phyloP scores from a whole-genome alignment of 2,113 vertebrate genomes.

The Sula dactylatra region DNA sequence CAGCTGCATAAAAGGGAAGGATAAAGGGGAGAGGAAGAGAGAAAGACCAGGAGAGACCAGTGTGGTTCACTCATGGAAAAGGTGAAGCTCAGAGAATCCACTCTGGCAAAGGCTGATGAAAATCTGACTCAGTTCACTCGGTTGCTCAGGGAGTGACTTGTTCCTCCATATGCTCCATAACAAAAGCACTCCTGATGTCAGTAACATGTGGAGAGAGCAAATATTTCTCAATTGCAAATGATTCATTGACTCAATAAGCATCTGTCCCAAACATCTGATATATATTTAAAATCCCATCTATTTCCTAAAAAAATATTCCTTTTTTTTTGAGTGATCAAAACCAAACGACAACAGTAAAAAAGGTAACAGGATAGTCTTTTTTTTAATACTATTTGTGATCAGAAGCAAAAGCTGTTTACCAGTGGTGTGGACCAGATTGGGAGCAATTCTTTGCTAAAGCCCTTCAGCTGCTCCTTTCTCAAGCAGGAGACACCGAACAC shows the following conservation, averaged over 20 bases:
- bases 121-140: not conserved
- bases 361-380: not conserved
- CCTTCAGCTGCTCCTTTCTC: not conserved
- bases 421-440: not conserved
- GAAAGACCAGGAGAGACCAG: not conserved
- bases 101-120: not conserved
- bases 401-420: not conserved
- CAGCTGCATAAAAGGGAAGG: not conserved
- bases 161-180: not conserved
- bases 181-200: conserved; percentile 16
- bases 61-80: not conserved
- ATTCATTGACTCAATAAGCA: conserved; percentile 30
- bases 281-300: conserved; percentile 30
- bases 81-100: not conserved
- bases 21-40: not conserved
- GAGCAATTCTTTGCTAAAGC: not conserved
- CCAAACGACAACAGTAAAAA: not conserved
- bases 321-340: conserved; percentile 7
- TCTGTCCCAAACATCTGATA: conserved; percentile 33
- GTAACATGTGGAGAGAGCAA: conserved; percentile 40
- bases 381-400: not conserved
- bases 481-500: not conserved
- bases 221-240: conserved; percentile 35
- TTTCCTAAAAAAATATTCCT: not conserved
- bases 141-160: not conserved